These are phyloP conservation scores for Acropora yongei DNA, from an alignment of 64 coral and sea anemone species.

Conservation along the genomic window DNA sequence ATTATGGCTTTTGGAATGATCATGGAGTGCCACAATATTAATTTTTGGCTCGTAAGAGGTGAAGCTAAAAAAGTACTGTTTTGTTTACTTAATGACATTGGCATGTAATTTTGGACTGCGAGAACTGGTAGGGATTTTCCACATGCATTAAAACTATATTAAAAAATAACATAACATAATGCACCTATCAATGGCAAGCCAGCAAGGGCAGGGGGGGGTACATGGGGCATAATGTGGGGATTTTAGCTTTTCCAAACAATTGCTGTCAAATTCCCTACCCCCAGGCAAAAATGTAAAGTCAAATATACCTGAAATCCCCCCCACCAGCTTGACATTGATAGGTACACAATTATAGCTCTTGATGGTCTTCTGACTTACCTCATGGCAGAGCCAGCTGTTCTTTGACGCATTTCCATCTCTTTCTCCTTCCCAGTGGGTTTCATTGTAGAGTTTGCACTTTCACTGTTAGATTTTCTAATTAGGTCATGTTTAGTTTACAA, in stretches of 20 bases:
- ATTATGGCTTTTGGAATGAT: conserved; percentile 44
- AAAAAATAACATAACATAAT: too few relatives aligned
- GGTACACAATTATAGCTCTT: neutral
- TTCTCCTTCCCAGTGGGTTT: conserved; percentile 24
- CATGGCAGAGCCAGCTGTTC: neutral
- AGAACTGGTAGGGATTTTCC: too few relatives aligned
- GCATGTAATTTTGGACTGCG: too few relatives aligned
- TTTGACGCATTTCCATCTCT: conserved; percentile 33
- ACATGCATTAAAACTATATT: too few relatives aligned
- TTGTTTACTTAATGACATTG: too few relatives aligned
- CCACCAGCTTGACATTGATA: neutral
- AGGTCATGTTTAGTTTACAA: conserved; percentile 23
- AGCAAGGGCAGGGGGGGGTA: too few relatives aligned
- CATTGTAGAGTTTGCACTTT: conserved; percentile 30
- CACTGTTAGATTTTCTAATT: neutral
- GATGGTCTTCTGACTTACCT: conserved; percentile 19
- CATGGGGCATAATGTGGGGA: neutral
- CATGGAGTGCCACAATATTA: conserved; percentile 8
- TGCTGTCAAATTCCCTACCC: neutral
- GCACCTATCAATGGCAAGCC: neutral
- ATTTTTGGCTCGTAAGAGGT: too few relatives aligned
- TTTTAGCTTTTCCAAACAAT: neutral
- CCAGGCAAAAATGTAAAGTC: neutral
- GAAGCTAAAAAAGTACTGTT: too few relatives aligned
- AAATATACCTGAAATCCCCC: neutral